Conservation (phyloP, 2,797 vertebrate species). For the Acipenser ruthenus region DNA sequence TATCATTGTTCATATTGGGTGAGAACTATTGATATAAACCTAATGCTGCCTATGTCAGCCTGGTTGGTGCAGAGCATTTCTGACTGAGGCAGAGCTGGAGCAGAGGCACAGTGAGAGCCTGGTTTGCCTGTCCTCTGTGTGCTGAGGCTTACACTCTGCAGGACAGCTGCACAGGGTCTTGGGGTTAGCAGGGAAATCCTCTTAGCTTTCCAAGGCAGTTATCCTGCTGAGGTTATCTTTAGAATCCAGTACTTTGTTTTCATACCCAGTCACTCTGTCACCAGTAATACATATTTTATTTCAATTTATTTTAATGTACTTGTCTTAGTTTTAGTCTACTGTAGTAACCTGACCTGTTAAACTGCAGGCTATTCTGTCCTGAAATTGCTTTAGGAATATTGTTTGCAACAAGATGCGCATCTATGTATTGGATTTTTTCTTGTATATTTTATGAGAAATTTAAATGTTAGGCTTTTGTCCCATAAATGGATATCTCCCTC, state of each 20-base stretch:
- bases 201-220: conserved; percentile 44
- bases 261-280: conserved; percentile 20
- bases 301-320: too few relatives aligned
- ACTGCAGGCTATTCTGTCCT: not conserved
- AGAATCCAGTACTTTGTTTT: conserved; percentile 19
- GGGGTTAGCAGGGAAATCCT: conserved; percentile 53
- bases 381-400: too few relatives aligned
- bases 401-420: too few relatives aligned
- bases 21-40: too few relatives aligned
- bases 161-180: conserved; percentile 26
- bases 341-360: not conserved
- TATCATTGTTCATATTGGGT: too few relatives aligned
- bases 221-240: conserved; percentile 30
- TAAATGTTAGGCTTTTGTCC: too few relatives aligned
- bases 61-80: not conserved
- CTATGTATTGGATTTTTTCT: too few relatives aligned
- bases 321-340: not conserved
- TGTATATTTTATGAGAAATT: too few relatives aligned
- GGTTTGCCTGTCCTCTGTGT: not conserved
- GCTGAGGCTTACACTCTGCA: conserved; percentile 12
- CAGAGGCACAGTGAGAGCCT: conserved; percentile 42
- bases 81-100: not conserved
- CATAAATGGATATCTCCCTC: too few relatives aligned
- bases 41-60: not conserved
- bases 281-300: conserved; percentile 23